These are phyloP conservation scores for Synergus gifuensis DNA, from an alignment of 2,888 invertebrate genomes.

Conservation along the genomic window DNA sequence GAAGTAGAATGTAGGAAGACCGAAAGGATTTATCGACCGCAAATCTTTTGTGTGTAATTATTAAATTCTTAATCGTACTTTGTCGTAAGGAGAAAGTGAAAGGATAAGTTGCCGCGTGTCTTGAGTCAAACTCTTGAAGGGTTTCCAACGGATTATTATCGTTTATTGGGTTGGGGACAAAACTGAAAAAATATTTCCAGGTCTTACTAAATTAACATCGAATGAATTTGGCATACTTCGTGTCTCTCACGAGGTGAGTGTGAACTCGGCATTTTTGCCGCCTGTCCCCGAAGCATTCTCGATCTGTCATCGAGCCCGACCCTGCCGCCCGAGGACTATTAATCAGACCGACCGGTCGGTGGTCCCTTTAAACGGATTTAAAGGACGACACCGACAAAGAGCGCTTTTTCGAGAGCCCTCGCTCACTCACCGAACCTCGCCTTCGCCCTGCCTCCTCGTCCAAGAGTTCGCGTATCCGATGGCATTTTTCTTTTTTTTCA, in stretches of 20 bases:
- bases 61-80: neutral
- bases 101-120: too few relatives aligned
- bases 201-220: conserved; percentile 29
- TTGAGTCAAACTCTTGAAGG: too few relatives aligned
- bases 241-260: conserved; percentile 58
- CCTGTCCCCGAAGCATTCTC: conserved; percentile 67
- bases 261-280: conserved; percentile 72
- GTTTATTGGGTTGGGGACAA: neutral
- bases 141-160: neutral
- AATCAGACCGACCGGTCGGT: conserved; percentile 71
- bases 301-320: conserved; percentile 72
- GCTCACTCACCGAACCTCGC: conserved; percentile 48
- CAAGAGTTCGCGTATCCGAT: conserved; percentile 47
- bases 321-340: conserved; percentile 66
- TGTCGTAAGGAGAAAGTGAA: neutral
- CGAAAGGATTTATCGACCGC: neutral
- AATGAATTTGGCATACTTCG: conserved; percentile 31
- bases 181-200: neutral
- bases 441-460: conserved; percentile 24
- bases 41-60: neutral
- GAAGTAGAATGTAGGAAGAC: neutral
- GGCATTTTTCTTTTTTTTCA: conserved; percentile 58
- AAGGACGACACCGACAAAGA: conserved; percentile 71
- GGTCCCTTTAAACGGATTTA: conserved; percentile 73
- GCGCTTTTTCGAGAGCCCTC: conserved; percentile 59